Conservation (phyloP, 92 coral and sea anemone genomes). For the Porites rus region DNA sequence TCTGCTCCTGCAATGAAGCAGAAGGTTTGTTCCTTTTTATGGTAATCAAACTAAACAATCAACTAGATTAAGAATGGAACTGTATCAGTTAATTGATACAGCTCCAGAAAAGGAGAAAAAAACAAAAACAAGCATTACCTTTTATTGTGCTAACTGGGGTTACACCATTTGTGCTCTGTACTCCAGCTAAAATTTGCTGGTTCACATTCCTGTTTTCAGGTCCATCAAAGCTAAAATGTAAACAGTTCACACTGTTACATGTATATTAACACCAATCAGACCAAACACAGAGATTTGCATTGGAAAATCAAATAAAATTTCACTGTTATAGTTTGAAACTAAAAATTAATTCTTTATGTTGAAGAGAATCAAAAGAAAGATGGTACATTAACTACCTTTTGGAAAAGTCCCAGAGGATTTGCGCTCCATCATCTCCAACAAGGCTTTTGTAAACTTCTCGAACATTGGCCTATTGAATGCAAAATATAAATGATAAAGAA, state of each 20-base stretch:
- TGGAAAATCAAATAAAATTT: background rate
- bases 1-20: no score
- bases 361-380: background rate
- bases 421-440: background rate
- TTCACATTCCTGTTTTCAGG: conserved; percentile 25
- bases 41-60: no score
- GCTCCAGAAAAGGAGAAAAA: background rate
- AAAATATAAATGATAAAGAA: background rate
- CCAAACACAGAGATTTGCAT: background rate
- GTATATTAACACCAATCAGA: background rate
- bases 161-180: conserved; percentile 13
- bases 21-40: no score
- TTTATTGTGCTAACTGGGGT: conserved; percentile 5
- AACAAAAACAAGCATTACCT: conserved; percentile 1
- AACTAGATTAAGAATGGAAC: no score
- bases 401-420: conserved; percentile 16
- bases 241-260: background rate
- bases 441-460: conserved; percentile 20
- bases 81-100: no score
- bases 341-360: background rate
- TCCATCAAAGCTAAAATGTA: conserved; percentile 10
- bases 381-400: background rate
- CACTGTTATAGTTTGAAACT: background rate
- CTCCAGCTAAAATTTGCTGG: conserved; percentile 22
- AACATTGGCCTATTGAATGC: conserved; percentile 8